Evolutionary conservation across 2,888 invertebrate genomes (phyloP).

Genomic region (Erpobdella octoculata): DNA sequence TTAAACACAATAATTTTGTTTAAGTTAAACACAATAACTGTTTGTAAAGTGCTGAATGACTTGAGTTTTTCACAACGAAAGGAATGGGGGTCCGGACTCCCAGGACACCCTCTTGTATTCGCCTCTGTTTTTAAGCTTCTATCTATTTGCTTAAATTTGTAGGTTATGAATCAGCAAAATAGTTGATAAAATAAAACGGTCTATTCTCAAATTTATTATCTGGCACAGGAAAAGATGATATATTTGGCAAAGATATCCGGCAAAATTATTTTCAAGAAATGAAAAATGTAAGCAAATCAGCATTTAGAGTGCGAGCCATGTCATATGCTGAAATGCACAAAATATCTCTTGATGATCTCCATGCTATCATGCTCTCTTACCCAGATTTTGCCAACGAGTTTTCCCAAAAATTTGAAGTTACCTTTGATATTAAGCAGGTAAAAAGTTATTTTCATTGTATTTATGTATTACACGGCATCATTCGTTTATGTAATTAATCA

Average conservation of each 20-base stretch:
- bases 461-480: background rate
- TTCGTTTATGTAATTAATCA: too few species aligned
- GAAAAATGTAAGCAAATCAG: slow-evolving; percentile 45
- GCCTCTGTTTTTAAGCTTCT: too few species aligned
- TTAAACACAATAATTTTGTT: too few species aligned
- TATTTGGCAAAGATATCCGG: slow-evolving; percentile 49
- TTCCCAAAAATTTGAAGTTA: slow-evolving; percentile 46
- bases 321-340: slow-evolving; percentile 52
- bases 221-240: slow-evolving; percentile 50
- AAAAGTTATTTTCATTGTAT: slow-evolving; percentile 25
- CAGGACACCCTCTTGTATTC: too few species aligned
- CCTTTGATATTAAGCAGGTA: slow-evolving; percentile 50
- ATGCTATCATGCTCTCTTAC: slow-evolving; percentile 48
- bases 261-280: slow-evolving; percentile 25
- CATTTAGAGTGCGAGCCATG: slow-evolving; percentile 49
- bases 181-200: too few species aligned
- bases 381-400: slow-evolving; percentile 51
- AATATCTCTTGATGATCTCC: slow-evolving; percentile 47
- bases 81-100: too few species aligned
- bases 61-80: too few species aligned
- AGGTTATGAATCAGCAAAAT: too few species aligned
- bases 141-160: too few species aligned
- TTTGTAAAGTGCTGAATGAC: too few species aligned
- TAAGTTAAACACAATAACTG: too few species aligned
- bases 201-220: background rate